Conservation (phyloP, 2,113 vertebrate genomes). For the Seriola quinqueradiata region DNA sequence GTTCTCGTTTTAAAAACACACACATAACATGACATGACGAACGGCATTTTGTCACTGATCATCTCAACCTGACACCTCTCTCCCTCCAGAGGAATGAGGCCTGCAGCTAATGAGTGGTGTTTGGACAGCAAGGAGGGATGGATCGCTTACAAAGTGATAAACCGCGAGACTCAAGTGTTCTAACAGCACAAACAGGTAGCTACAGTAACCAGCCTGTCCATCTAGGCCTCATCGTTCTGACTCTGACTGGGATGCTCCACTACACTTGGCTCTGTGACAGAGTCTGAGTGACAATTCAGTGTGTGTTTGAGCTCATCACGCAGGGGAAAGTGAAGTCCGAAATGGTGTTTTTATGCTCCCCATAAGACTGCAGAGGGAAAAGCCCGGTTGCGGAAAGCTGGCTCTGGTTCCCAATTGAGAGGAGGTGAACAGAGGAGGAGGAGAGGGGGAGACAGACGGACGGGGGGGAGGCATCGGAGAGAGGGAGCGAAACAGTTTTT, state of each 20-base stretch:
- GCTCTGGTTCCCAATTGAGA: constrained; percentile 50
- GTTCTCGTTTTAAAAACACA: constrained; percentile 17
- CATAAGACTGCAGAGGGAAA: constrained; percentile 47
- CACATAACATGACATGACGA: constrained; percentile 17
- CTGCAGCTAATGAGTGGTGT: constrained; percentile 67
- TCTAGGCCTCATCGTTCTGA: constrained; percentile 46
- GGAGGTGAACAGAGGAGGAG: constrained; percentile 48
- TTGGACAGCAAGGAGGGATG: constrained; percentile 61
- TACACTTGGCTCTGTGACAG: constrained; percentile 53
- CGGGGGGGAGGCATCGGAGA: constrained; percentile 38
- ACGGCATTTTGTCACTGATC: constrained; percentile 24
- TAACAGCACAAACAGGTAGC: constrained; percentile 58
- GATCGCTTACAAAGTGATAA: constrained; percentile 51
- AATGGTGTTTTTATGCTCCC: constrained; percentile 63
- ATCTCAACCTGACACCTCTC: constrained; percentile 53
- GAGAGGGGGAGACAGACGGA: constrained; percentile 58
- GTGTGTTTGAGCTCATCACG: constrained; percentile 49
- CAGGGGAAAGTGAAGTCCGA: constrained; percentile 35
- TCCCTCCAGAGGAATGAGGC: constrained; percentile 67
- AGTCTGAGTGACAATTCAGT: constrained; percentile 38
- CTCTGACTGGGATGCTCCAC: constrained; percentile 44
- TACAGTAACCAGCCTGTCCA: constrained; percentile 62
- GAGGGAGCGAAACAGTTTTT: constrained; percentile 60
- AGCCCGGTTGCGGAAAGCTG: constrained; percentile 61
- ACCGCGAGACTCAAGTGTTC: constrained; percentile 59